A percentile compares a stretch with the other conserved stretches of the same genome.
These are phyloP conservation scores for Mobula birostris DNA, from an alignment of 2,113 vertebrate species.

Conservation along the genomic window DNA sequence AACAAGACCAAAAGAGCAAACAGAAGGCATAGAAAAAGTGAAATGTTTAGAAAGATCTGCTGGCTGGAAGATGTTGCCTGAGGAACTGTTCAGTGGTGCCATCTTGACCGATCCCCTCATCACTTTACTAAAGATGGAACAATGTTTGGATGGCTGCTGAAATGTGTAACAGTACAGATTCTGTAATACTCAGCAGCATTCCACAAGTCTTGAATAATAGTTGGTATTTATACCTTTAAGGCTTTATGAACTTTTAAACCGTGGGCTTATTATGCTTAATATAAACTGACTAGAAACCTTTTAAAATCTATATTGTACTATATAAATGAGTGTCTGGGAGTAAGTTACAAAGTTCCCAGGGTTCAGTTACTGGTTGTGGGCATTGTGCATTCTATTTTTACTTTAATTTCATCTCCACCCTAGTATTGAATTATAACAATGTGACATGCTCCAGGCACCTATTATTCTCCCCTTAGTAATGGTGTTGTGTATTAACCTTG, in stretches of 20 bases:
- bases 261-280: neutral
- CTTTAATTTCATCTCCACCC: constrained; percentile 5
- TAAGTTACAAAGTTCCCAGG: neutral
- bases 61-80: no score
- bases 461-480: neutral
- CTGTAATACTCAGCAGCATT: neutral
- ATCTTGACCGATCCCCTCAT: neutral
- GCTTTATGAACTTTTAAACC: neutral
- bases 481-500: neutral
- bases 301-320: neutral
- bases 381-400: neutral
- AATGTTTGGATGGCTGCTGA: neutral
- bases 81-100: no score
- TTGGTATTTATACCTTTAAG: neutral
- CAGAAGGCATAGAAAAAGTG: no score
- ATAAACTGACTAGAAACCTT: neutral
- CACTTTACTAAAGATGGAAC: neutral
- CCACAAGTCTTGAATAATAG: neutral
- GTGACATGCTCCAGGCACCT: neutral
- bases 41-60: no score
- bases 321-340: neutral
- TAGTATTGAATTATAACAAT: neutral
- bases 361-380: neutral
- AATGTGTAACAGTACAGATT: neutral
- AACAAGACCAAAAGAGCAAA: no score